Base-by-base conservation (phyloP, 2,113 vertebrate genomes). In the Forbesichthys papilliferus region DNA sequence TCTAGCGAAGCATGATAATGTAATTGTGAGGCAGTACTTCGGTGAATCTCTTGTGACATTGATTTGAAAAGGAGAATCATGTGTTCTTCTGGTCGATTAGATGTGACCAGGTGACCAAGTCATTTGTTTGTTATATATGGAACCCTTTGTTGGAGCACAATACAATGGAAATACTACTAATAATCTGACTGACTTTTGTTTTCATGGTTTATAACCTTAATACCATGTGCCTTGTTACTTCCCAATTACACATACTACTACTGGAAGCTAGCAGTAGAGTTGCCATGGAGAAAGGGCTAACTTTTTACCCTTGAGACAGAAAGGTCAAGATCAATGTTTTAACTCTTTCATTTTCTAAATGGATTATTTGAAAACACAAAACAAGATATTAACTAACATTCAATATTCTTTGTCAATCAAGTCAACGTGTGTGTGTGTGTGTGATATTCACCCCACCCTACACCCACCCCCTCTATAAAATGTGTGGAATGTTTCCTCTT, bases 401-500 rank as follows among this genome's bases (percentile, higher is more conserved):
- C 9, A 9, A 52, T 13, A 42, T 11, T 51, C 5, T 52, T 6
- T 51, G 48, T 14, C 14, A 3, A 9, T 12, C 33, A 34, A 14
- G 52, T 52, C 8, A 34, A 13, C 46, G 64, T 66, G 51, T 55
- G 64, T 66, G 64, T 75, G 61, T 64, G 61, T 64, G 61, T 48
- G 61, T 64, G 63, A 20, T 69, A 74, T 88, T 77, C 81, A 86
- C 69, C 70, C 42, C 78, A 80, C 57, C 36, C 55, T 61, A 54
- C 63, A 46, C 59, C 27, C 34, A 71, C 85, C 79, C 56, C 71
- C 73, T 69, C 79, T 72, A 20, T 72, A 89, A 92, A 87, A 94
- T 93, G 83, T 79, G 66, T 81, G 88, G 91, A 92, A 93, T 93
- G 90, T 90, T 84, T 79, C 79, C 71, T 83, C 86, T 93, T 92